Evolutionary conservation across 2,113 vertebrate species (phyloP), one percentile per base, ranked within the genome.

Genomic region (Epinephelus cyanopodus): DNA sequence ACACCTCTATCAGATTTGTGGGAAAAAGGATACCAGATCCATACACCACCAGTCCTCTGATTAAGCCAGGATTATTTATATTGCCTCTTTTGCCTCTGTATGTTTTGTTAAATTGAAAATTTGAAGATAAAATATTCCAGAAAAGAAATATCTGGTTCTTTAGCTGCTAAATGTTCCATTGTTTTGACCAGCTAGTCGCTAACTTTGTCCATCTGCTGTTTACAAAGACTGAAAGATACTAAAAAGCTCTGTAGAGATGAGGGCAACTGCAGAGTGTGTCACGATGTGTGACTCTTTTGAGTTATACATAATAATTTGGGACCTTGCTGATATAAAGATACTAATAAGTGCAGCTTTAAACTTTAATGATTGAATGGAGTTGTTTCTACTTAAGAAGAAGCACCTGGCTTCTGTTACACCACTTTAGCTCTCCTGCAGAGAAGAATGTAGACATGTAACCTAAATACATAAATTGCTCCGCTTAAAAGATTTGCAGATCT

Each of bases 391-490:
- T 47, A 13, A 54, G 8, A 21, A 54, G 7, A 50, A 64, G 61
- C 19, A 64, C 21, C 12, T 64, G 21, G 37, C 37, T 64, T 21
- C 6, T 4, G 8, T 56, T 39, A 60, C 23, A 56, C 45, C 53
- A 61, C 37, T 64, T 15, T 47, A 23, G 5, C 7, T 29, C 48
- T 19, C n/a, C 25, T 33, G 47, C 11, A 72, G 33, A 57, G n/a
- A 65, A 0, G 21, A 15, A 65, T 2, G 11, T 25, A 57, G 52
- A 53, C 66, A 29, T 56, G 15, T 39, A 76, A 71, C 54, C 65
- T 82, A 21, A 79, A 75, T 70, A 42, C 58, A 84, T 82, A 75
- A 82, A 71, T 58, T 53, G 23, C 21, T 68, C 9, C 5, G 1
- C 4, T 27, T 60, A 47, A 53, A 69, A 25, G n/a, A 68, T 68